phyloP scores from a whole-genome alignment of 2,888 invertebrate genomes.

The Heliconius ismenius region DNA sequence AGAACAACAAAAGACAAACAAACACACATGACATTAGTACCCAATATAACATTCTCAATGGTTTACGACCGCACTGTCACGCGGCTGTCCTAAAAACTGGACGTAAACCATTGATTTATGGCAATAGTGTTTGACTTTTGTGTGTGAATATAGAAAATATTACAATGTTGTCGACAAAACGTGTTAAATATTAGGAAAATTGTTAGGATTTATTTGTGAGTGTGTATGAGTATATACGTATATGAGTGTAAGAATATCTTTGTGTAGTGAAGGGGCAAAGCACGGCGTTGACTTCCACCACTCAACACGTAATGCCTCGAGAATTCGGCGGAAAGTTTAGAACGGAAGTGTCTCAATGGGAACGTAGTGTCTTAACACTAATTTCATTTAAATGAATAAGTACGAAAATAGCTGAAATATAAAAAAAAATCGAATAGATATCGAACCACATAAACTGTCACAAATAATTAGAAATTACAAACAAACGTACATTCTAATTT shows the following conservation, averaged over 20 bases:
- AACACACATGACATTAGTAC: slow-evolving; percentile 29
- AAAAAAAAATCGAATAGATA: too few species aligned
- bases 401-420: too few species aligned
- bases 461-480: too few species aligned
- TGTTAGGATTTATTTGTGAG: background rate
- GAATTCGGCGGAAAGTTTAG: background rate
- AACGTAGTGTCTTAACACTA: background rate
- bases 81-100: slow-evolving; percentile 40
- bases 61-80: slow-evolving; percentile 28
- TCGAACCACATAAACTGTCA: too few species aligned
- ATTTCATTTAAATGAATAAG: too few species aligned
- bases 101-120: slow-evolving; percentile 44
- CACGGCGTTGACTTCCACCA: background rate
- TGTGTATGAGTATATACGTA: background rate
- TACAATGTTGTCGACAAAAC: slow-evolving; percentile 35
- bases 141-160: slow-evolving; percentile 33
- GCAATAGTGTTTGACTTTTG: slow-evolving; percentile 35
- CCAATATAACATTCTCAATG: slow-evolving; percentile 35
- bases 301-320: background rate
- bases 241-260: background rate
- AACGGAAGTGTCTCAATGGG: too few species aligned
- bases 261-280: background rate
- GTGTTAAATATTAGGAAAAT: slow-evolving; percentile 6
- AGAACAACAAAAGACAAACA: slow-evolving; percentile 15
- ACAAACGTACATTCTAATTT: background rate